Base-by-base conservation (phyloP, 2,113 vertebrate species). In the Varanus salvator region DNA sequence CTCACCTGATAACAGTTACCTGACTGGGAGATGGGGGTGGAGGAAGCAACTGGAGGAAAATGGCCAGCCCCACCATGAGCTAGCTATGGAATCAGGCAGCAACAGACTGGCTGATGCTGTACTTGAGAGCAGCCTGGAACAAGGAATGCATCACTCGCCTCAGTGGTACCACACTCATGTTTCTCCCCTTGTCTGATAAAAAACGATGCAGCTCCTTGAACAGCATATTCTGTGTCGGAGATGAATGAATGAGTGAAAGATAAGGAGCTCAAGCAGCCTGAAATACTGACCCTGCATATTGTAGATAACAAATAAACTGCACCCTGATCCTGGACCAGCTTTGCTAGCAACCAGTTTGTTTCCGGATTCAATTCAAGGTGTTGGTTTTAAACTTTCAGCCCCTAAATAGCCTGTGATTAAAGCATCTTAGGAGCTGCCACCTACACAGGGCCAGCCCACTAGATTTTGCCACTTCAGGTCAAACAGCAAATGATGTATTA, bases 111-210 rank as follows among this genome's bases (percentile, higher is more conserved):
- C 12, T 77, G 54, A 75, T 75, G 60, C 60, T 64, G 72, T 52
- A 31, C 44, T 8, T 44, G 31, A 15, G 34, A 66, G 29, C 54
- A 77, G 27, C 6, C 72, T 84, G 23, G 54, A 84, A 68, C 3
- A 64, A 15, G 86, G 44, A 87, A 77, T 68, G 72, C 66, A 76
- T 64, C 29, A 83, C 38, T 75, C 75, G 68, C 76, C n/a, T 89
- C 57, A 66, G 52, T 74, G 84, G 48, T 54, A 82, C 23, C 60
- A 80, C 77, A 75, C 66, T 57, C 74, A 50, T 38, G 54, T 38
- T 52, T 83, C 54, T 80, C 44, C 64, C 50, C 80, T 77, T 87
- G 69, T 57, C 78, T 76, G 80, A 83, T 68, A 15, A 69, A 54
- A 81, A 82, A 81, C 29, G 25, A 12, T 66, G 29, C 81, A 90